Evolutionary conservation across 1,140 invertebrate genomes (phyloP).

Genomic region (Trypoxylus dichotomus): DNA sequence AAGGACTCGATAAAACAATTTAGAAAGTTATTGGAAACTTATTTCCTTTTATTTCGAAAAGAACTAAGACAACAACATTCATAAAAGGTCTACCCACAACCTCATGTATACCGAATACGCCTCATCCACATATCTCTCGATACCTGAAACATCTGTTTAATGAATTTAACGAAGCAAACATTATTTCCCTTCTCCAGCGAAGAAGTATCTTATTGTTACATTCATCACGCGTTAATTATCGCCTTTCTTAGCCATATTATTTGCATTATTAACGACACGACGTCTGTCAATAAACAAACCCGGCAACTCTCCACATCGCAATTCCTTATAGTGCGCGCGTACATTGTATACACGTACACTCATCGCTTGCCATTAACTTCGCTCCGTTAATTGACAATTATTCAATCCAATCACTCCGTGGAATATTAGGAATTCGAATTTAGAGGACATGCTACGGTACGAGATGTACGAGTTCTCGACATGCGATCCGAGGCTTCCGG

Average conservation of each 20-base stretch:
- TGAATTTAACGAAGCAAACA: too few species aligned
- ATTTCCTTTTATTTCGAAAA: too few species aligned
- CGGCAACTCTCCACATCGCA: background rate
- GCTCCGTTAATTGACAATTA: conserved; percentile 7
- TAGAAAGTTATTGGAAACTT: too few species aligned
- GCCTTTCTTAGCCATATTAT: background rate
- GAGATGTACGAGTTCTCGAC: background rate
- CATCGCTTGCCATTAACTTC: background rate
- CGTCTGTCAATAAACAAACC: background rate
- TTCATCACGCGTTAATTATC: background rate
- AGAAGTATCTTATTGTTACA: background rate
- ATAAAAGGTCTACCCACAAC: too few species aligned
- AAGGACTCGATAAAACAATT: too few species aligned
- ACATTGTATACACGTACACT: background rate
- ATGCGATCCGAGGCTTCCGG: conserved; percentile 13
- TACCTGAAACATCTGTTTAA: too few species aligned
- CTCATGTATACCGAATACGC: too few species aligned
- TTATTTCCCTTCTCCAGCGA: background rate
- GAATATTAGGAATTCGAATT: conserved; percentile 21
- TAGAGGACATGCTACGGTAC: background rate
- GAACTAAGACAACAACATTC: too few species aligned
- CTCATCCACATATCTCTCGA: too few species aligned
- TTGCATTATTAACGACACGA: background rate
- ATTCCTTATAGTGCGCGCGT: background rate
- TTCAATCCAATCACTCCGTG: background rate